Percentiles rank a stretch among this genome's conserved stretches.
Evolutionary conservation across 2,113 vertebrate species (phyloP).

Genomic region (Alethe castanea): DNA sequence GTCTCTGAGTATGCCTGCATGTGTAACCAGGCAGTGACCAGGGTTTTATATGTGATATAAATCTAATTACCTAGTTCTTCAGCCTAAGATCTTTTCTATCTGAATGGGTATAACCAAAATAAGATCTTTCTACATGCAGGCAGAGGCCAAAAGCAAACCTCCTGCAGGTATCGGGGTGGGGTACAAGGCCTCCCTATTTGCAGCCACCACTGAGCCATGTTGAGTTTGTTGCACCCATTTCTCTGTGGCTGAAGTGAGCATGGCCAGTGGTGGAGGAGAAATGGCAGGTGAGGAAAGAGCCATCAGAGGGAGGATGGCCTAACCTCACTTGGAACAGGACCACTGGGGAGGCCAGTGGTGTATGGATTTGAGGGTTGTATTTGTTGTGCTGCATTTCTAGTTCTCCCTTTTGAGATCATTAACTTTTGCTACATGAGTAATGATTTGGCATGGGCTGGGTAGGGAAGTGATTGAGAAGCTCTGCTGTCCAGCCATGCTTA

Average conservation of each 20-base stretch:
- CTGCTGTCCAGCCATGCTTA: background rate
- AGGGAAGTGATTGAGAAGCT: background rate
- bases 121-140: background rate
- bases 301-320: background rate
- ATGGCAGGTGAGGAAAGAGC: background rate
- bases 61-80: background rate
- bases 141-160: background rate
- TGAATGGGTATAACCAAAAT: background rate
- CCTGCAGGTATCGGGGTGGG: background rate
- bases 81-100: background rate
- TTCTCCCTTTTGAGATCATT: background rate
- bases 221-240: background rate
- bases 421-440: background rate
- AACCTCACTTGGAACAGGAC: background rate
- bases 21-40: background rate
- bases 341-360: background rate
- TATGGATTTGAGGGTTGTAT: background rate
- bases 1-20: background rate
- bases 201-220: accelerated
- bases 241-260: background rate
- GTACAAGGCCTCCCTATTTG: background rate
- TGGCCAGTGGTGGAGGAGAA: accelerated
- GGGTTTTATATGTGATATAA: background rate
- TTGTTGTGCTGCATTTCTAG: background rate
- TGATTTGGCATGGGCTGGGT: background rate